phyloP scores from a whole-genome alignment of 1,140 invertebrate genomes.

The Saccostrea cuccullata region DNA sequence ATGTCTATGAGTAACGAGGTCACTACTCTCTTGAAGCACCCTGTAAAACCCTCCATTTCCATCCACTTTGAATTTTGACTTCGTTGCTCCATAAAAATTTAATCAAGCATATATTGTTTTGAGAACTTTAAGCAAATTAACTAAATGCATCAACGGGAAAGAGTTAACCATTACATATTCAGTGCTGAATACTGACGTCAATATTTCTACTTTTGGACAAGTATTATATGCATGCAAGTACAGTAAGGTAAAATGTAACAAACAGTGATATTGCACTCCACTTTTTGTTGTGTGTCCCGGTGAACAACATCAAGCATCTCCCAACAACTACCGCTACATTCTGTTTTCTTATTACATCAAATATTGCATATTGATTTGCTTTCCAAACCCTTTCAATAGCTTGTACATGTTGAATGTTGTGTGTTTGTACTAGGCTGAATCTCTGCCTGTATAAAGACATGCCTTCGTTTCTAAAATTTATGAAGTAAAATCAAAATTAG shows the following conservation, averaged over 20 bases:
- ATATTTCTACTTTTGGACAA: background rate
- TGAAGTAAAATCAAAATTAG: background rate
- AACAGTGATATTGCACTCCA: background rate
- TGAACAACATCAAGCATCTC: background rate
- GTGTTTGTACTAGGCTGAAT: background rate
- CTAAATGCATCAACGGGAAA: too few species aligned
- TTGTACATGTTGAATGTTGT: too few species aligned
- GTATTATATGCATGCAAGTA: background rate
- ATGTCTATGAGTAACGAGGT: background rate
- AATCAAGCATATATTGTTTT: background rate
- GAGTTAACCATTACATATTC: too few species aligned
- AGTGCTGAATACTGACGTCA: background rate
- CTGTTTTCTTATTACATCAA: background rate
- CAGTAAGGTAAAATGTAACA: background rate
- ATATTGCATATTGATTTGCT: background rate
- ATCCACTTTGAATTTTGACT: background rate
- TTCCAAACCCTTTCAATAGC: too few species aligned
- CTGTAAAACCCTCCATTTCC: background rate
- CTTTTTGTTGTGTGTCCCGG: background rate
- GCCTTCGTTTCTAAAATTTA: background rate
- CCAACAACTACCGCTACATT: background rate
- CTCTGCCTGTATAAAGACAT: background rate
- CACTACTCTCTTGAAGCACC: background rate
- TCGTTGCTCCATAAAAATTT: background rate
- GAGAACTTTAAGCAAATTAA: too few species aligned